These are phyloP conservation scores for Apteryx owenii DNA, from an alignment of 2,113 vertebrate species.

Conservation along the genomic window DNA sequence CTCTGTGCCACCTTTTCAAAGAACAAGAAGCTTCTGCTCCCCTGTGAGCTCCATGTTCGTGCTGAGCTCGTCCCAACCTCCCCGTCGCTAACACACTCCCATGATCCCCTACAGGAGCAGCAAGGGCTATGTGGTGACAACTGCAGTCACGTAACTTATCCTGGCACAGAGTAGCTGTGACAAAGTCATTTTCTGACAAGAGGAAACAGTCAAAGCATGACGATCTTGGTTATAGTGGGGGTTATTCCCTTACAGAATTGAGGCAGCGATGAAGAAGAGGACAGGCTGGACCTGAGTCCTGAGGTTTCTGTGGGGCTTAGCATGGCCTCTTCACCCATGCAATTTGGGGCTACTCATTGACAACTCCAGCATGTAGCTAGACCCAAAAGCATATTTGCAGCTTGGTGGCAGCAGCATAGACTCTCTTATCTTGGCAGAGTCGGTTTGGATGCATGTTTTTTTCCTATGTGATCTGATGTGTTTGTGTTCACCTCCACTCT, in stretches of 20 bases:
- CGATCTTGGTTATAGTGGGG: background rate
- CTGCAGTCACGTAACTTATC: background rate
- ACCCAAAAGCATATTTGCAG: background rate
- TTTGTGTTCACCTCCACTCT: background rate
- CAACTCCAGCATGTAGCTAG: background rate
- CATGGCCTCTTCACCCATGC: background rate
- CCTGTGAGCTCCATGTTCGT: fast-evolving
- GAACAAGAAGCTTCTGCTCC: background rate
- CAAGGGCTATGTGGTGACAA: fast-evolving
- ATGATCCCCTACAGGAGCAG: background rate
- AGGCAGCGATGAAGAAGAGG: background rate
- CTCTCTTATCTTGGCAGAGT: background rate
- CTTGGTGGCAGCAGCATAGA: background rate
- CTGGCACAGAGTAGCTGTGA: background rate
- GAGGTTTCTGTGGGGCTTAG: background rate
- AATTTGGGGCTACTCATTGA: background rate
- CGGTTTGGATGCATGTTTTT: background rate
- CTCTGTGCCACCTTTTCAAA: background rate
- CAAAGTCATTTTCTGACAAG: background rate
- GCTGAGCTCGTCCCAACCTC: background rate
- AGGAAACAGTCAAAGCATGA: background rate
- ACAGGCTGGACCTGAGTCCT: background rate
- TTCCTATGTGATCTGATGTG: background rate
- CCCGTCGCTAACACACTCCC: background rate
- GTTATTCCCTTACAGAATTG: background rate